Percentiles rank a stretch among this genome's conserved stretches.
Evolutionary conservation across 2,888 invertebrate species (phyloP).

Genomic region (Metacarcinus magister): DNA sequence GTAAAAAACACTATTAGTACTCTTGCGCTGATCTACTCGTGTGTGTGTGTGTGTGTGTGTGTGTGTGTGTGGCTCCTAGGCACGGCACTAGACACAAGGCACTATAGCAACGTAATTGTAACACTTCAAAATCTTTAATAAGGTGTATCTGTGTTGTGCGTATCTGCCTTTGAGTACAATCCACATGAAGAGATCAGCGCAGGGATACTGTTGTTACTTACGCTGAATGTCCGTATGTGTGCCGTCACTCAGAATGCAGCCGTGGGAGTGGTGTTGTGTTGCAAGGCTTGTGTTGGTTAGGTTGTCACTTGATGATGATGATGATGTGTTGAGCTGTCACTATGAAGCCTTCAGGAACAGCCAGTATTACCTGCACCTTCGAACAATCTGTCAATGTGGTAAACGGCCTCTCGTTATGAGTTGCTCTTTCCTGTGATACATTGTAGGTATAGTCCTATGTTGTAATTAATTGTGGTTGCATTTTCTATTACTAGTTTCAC

Average conservation of each 20-base stretch:
- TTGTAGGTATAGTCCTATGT: conserved; percentile 29
- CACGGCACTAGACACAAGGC: not conserved
- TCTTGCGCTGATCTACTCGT: not conserved
- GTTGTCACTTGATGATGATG: not conserved
- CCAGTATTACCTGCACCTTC: not conserved
- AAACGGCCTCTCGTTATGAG: conserved; percentile 53
- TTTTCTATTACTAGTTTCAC: conserved; percentile 5
- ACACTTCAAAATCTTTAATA: not conserved
- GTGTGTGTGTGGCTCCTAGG: not conserved
- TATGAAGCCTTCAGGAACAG: not conserved
- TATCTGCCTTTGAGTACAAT: not conserved
- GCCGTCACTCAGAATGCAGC: not conserved
- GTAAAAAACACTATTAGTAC: not conserved
- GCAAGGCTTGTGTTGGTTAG: not conserved
- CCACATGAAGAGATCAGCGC: not conserved
- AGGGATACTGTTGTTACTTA: not conserved
- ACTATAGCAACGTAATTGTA: not conserved
- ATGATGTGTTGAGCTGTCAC: not conserved
- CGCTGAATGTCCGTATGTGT: not conserved
- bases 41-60: not conserved
- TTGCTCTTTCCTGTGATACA: conserved; percentile 69
- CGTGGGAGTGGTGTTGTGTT: not conserved
- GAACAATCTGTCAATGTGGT: conserved; percentile 42
- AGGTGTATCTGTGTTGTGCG: not conserved
- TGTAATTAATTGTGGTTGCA: not conserved